phyloP scores from a whole-genome alignment of 2,113 vertebrate genomes.

The Solenodon paradoxus region DNA sequence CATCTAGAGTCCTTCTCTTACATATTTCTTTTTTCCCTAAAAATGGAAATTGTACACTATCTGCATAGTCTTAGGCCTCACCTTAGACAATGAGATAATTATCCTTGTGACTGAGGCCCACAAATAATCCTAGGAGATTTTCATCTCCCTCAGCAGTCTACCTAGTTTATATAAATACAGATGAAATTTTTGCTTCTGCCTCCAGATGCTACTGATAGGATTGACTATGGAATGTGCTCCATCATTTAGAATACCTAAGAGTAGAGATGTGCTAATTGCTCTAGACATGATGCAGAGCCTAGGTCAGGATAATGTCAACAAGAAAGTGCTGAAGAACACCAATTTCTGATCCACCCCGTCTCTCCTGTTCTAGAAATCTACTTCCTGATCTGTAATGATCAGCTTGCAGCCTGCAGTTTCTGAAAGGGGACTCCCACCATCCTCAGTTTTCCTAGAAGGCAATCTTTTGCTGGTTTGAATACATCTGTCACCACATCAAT shows the following conservation, averaged over 20 bases:
- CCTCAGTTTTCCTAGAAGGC: constrained; percentile 6
- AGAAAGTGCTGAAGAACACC: background rate
- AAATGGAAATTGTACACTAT: background rate
- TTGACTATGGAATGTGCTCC: background rate
- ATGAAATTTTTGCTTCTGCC: background rate
- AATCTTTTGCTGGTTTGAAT: constrained; percentile 1
- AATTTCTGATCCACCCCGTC: background rate
- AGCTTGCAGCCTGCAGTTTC: background rate
- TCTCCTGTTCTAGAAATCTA: background rate
- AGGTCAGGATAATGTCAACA: background rate
- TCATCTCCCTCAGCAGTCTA: background rate
- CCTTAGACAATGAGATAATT: background rate
- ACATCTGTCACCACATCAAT: background rate
- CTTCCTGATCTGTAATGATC: background rate
- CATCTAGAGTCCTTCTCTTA: background rate
- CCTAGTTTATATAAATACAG: background rate
- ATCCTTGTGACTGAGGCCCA: background rate
- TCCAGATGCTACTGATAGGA: background rate
- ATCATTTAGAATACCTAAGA: background rate
- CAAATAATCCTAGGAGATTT: background rate
- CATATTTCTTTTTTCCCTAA: background rate
- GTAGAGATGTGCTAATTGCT: background rate
- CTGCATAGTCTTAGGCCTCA: background rate
- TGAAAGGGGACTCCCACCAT: background rate
- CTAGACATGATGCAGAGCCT: fast-evolving